Base-by-base conservation (phyloP, 2,113 vertebrate species). In the Albula glossodonta region DNA sequence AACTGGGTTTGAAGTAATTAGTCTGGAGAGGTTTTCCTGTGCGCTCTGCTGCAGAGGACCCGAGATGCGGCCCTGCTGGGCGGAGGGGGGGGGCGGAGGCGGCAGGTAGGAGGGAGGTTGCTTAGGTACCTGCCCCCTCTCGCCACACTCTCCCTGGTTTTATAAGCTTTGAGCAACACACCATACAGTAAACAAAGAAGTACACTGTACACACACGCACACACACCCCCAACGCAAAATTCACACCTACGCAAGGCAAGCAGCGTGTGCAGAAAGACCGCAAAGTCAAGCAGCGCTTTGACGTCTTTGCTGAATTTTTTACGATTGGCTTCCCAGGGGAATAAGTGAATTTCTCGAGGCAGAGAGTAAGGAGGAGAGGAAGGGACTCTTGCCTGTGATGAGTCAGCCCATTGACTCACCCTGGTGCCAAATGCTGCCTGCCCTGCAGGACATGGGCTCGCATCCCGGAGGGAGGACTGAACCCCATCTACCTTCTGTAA, bases 1-100 rank as follows among this genome's bases (percentile, higher is more conserved):
- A 86, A 78, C 85, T 85, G 85, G 84, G 81, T 88, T 60, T 88
- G 88, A 88, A 88, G 89, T 85, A 51, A 89, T 83, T 85, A 86
- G 84, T 56, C 66, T 83, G 85, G 79, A 87, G 90, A 81, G 88
- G 79, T n/a, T 13, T 83, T 56, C 60, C 87, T 56, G 81, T 82
- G 15, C 63, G 88, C 17, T 9, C 12, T 1, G 1, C 56, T 6
- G 63, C 12, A 48, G 49, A 74, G 57, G 66, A 51, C 25, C 49
- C 22, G 9, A 7, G 66, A 74, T 74, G 66, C 22, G 63, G 63
- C 17, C 13, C 63, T 17, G 17, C 56, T 3, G 56, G 11, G 11
- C 11, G 17, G 60, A 19, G 60, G 60, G 0, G 60, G 13, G 6
- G 17, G 60, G 12, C 12, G 60, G 60, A 12, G 6, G 15, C 3